Evolutionary conservation across 92 coral and sea anemone genomes (phyloP).

Genomic region (Pocillopora meandrina): DNA sequence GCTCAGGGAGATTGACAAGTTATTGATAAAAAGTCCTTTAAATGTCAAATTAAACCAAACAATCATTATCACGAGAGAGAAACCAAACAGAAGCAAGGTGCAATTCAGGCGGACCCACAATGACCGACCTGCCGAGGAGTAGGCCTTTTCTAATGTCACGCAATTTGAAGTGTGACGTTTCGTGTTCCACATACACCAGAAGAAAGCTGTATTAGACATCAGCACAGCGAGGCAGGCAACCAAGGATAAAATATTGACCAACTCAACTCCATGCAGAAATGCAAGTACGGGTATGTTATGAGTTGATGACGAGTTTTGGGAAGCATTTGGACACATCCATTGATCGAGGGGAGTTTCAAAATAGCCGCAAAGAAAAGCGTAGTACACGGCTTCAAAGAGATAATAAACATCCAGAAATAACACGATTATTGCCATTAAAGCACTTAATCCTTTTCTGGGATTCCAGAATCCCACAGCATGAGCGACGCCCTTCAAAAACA

Average conservation of each 20-base stretch:
- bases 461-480: slow-evolving; percentile 61
- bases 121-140: slow-evolving; percentile 31
- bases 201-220: slow-evolving; percentile 60
- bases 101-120: slow-evolving; percentile 57
- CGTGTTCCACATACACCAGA: slow-evolving; percentile 59
- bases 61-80: neutral
- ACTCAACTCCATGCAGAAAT: slow-evolving; percentile 6
- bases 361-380: slow-evolving; percentile 43
- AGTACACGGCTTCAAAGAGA: slow-evolving; percentile 24
- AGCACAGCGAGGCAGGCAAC: slow-evolving; percentile 37
- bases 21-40: neutral
- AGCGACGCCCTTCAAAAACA: slow-evolving; percentile 50
- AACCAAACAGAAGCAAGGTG: slow-evolving; percentile 25
- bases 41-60: slow-evolving; percentile 26
- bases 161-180: slow-evolving; percentile 14
- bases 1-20: neutral
- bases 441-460: slow-evolving; percentile 53
- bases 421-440: slow-evolving; percentile 34
- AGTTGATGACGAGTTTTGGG: slow-evolving; percentile 9
- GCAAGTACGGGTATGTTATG: neutral
- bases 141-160: slow-evolving; percentile 48
- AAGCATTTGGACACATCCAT: slow-evolving; percentile 48
- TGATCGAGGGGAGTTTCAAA: slow-evolving; percentile 33
- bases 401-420: slow-evolving; percentile 35
- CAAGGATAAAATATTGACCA: neutral